Conservation (phyloP, 2,888 invertebrate species). For the Drosophila barbarae region DNA sequence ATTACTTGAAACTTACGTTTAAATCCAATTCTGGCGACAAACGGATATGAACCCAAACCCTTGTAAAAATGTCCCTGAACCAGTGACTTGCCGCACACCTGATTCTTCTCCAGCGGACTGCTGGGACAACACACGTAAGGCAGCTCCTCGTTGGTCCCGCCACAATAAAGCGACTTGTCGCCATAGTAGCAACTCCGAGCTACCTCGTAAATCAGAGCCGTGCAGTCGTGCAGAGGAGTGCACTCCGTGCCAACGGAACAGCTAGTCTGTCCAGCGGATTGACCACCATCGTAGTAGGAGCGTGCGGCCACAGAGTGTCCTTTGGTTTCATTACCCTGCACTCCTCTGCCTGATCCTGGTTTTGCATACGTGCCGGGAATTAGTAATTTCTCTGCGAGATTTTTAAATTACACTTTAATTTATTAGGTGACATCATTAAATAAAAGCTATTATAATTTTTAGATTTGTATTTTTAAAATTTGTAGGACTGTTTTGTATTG, state of each 20-base stretch:
- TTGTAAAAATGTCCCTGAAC: slow-evolving; percentile 84
- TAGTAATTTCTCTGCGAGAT: slow-evolving; percentile 52
- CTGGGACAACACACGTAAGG: slow-evolving; percentile 80
- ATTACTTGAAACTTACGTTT: slow-evolving; percentile 82
- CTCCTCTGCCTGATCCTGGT: background rate
- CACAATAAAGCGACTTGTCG: slow-evolving; percentile 79
- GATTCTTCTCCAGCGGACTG: slow-evolving; percentile 79
- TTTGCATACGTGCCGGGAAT: slow-evolving; percentile 37
- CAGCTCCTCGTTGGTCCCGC: slow-evolving; percentile 76
- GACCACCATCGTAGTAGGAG: slow-evolving; percentile 66
- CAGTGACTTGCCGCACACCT: slow-evolving; percentile 84
- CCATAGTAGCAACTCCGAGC: slow-evolving; percentile 79
- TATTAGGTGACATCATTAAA: background rate
- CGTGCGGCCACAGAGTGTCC: slow-evolving; percentile 62
- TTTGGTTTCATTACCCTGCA: slow-evolving; percentile 24
- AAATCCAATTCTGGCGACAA: slow-evolving; percentile 88
- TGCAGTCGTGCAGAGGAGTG: slow-evolving; percentile 79
- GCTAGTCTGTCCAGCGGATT: slow-evolving; percentile 49
- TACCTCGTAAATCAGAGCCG: slow-evolving; percentile 78
- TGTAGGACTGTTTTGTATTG: background rate
- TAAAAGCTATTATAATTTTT: background rate
- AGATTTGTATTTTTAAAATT: no score
- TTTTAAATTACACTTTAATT: background rate
- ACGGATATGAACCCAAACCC: slow-evolving; percentile 87
- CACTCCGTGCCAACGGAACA: slow-evolving; percentile 78